Conservation (phyloP, 2,113 vertebrate species). For the Irena cyanogastra region DNA sequence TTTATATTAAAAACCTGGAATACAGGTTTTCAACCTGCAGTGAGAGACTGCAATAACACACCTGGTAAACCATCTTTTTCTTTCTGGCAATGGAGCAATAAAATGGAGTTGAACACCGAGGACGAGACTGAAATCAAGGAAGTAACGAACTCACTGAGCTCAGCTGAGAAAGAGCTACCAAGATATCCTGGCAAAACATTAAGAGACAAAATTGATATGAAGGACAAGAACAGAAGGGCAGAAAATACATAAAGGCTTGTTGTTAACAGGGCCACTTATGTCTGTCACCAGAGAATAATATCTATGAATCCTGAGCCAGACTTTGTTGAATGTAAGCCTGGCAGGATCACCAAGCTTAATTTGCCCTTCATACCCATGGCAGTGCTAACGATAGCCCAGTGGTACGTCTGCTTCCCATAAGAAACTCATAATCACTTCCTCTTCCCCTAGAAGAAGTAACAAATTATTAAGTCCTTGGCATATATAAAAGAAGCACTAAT, state of each 20-base stretch:
- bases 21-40: not conserved
- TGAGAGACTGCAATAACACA: not conserved
- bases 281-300: slow-evolving; percentile 22
- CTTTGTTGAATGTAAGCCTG: not conserved
- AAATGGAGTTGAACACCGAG: not conserved
- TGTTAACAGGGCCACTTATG: not conserved
- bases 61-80: not conserved
- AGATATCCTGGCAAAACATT: not conserved
- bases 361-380: not conserved
- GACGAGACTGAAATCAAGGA: not conserved
- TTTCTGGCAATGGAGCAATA: not conserved
- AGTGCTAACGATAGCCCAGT: not conserved
- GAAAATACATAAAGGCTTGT: not conserved
- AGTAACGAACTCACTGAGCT: not conserved
- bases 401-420: not conserved
- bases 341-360: not conserved
- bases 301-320: not conserved
- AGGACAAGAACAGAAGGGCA: not conserved
- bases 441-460: slow-evolving; percentile 14
- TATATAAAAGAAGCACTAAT: slow-evolving; percentile 51
- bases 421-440: not conserved
- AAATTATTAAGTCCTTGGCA: slow-evolving; percentile 64
- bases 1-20: not conserved
- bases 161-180: not conserved
- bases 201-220: not conserved